phyloP scores from a whole-genome alignment of 2,113 vertebrate species.

The Peromyscus californicus region DNA sequence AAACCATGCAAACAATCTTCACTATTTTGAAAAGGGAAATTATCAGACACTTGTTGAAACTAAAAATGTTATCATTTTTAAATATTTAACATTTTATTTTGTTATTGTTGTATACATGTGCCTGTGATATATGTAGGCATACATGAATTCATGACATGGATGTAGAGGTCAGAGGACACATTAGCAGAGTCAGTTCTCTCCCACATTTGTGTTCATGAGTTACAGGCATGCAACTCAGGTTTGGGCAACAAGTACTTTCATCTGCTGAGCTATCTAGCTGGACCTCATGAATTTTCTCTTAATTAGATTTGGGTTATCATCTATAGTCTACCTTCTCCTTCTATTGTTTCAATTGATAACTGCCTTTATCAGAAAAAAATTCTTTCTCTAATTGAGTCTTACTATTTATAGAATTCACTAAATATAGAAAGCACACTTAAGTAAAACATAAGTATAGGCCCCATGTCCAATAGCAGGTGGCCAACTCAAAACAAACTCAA shows the following conservation, averaged over 20 bases:
- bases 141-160: neutral
- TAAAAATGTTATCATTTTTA: neutral
- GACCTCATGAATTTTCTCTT: neutral
- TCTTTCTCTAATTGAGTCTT: neutral
- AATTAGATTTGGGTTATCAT: neutral
- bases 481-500: fast-evolving
- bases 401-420: neutral
- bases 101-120: neutral
- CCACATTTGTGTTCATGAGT: neutral
- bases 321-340: neutral
- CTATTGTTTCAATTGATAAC: neutral
- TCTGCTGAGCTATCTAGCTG: neutral
- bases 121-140: neutral
- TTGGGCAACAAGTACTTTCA: no score
- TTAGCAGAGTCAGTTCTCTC: no score
- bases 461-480: neutral
- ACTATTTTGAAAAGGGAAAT: neutral
- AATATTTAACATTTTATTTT: neutral
- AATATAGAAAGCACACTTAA: neutral
- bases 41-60: neutral
- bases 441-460: neutral
- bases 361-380: neutral
- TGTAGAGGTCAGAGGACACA: neutral
- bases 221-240: neutral
- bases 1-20: neutral